Evolutionary conservation across 2,797 vertebrate genomes (phyloP), one percentile per base, ranked within the genome.

Genomic region (Ptychadena robeensis): DNA sequence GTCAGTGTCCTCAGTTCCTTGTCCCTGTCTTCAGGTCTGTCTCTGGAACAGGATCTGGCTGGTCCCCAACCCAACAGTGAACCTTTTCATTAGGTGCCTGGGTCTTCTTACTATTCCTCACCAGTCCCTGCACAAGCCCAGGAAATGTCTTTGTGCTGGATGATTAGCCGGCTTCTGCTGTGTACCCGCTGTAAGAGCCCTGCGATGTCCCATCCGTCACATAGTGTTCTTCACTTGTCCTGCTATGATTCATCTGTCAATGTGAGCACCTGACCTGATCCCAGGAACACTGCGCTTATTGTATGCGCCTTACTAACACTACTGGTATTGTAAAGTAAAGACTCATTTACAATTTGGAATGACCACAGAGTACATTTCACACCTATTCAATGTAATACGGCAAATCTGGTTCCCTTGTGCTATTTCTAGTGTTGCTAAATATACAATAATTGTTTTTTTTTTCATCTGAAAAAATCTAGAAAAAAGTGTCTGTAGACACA

Each of bases 41-140:
- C 70, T 37, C 59, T 61, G 61, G 34, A 75, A 73, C 64, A 84
- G 77, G 77, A 84, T 84, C 82, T 84, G 82, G 59, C 65, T 30
- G 35, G 68, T 76, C 66, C 72, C 83, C 72, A 74, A 9, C n/a
- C 64, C 61, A 69, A 85, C 82, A 74, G 44, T 75, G 57, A 73
- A 73, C 68, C 82, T 73, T 84, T 84, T 85, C 77, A 74, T 74
- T 70, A 68, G 72, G 63, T 66, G 63, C 65, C 70, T 68, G 61
- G 22, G 65, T 68, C 35, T 53, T 74, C 77, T 85, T 85, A 64
- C 77, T 85, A 85, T 85, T 85, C 77, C 77, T 85, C 71, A 48
- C 76, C 78, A 80, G 82, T 80, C 77, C 71, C 71, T 74, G 27
- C 70, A 85, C 65, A 75, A 70, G 57, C 30, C 81, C 72, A 74